These are phyloP conservation scores for Brachionus paranguensis DNA, from an alignment of 1,140 invertebrate genomes.

Conservation along the genomic window DNA sequence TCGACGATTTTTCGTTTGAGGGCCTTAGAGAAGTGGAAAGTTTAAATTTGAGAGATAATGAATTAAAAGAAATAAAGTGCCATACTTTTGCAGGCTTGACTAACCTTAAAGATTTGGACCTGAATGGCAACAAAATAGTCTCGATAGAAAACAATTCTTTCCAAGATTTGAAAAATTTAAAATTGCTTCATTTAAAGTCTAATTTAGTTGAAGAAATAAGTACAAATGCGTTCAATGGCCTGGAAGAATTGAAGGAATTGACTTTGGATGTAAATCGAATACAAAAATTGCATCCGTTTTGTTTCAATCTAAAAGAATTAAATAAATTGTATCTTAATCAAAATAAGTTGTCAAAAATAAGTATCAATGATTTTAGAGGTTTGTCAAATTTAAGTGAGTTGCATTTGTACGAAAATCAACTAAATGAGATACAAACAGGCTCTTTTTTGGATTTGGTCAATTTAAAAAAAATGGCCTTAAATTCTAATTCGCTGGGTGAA, in stretches of 20 bases:
- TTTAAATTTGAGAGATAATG: slow-evolving; percentile 13
- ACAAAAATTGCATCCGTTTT: neutral
- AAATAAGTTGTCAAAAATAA: neutral
- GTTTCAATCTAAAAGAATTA: neutral
- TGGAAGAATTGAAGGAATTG: neutral
- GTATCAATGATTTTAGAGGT: neutral
- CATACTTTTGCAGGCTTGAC: neutral
- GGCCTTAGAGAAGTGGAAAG: neutral
- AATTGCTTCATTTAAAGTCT: neutral
- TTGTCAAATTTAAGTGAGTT: slow-evolving; percentile 2
- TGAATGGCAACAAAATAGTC: neutral
- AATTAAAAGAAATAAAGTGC: neutral
- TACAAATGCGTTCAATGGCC: neutral
- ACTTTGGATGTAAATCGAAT: neutral
- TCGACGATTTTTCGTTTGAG: neutral
- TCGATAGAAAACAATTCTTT: neutral
- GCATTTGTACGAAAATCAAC: neutral
- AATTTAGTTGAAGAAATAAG: neutral
- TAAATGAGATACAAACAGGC: neutral
- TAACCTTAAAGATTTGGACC: neutral
- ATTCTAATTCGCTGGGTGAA: neutral
- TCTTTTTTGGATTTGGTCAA: slow-evolving; percentile 23
- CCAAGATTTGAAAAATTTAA: neutral
- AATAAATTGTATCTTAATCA: neutral
- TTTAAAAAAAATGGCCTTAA: neutral